Conservation (phyloP, 2,888 invertebrate genomes). For the Alloscopus bannaensis region DNA sequence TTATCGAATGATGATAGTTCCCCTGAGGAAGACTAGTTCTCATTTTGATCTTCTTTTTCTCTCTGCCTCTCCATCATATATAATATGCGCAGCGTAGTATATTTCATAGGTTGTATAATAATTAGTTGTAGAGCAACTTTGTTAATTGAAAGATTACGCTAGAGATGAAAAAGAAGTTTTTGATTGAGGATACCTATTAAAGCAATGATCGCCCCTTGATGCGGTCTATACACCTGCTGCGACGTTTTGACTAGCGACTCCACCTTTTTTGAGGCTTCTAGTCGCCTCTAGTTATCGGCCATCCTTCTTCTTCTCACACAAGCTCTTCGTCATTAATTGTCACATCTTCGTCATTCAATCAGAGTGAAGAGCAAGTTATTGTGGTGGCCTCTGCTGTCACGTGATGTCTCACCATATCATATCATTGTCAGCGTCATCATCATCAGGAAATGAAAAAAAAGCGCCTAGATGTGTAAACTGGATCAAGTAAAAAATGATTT, state of each 20-base stretch:
- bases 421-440: background rate
- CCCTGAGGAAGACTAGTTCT: constrained; percentile 42
- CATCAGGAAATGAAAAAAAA: constrained; percentile 39
- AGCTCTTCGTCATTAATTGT: constrained; percentile 2
- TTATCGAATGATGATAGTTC: background rate
- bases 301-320: background rate
- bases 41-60: constrained; percentile 5
- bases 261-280: constrained; percentile 13
- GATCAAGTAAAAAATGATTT: no score
- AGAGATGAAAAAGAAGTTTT: background rate
- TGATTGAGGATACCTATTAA: background rate
- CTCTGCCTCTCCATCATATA: background rate
- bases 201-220: background rate
- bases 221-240: background rate
- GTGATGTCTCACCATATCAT: constrained; percentile 3
- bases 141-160: constrained; percentile 49
- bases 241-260: background rate
- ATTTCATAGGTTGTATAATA: constrained; percentile 33
- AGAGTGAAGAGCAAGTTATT: background rate
- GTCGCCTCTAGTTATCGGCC: no score
- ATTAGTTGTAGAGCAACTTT: constrained; percentile 46
- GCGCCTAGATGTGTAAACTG: no score
- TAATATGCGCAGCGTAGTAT: background rate
- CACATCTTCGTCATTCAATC: constrained; percentile 19
- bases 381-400: background rate